Evolutionary conservation across 2,888 invertebrate genomes (phyloP).

Genomic region (Drosophila borborema): DNA sequence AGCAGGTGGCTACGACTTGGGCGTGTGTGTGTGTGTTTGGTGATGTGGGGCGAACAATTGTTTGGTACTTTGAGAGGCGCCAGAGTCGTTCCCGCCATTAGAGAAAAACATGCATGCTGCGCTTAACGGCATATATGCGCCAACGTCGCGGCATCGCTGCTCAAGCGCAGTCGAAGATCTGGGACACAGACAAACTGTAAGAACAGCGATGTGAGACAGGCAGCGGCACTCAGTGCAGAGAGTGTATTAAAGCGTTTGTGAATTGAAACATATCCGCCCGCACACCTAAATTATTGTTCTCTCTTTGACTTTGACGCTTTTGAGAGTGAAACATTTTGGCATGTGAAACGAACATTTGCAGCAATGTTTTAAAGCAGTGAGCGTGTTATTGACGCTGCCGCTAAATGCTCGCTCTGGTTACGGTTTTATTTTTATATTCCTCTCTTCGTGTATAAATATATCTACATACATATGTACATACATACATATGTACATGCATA

Average conservation of each 20-base stretch:
- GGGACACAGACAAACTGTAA: conserved; percentile 54
- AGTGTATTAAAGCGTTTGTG: conserved; percentile 38
- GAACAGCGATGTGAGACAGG: conserved; percentile 27
- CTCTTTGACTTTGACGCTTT: background rate
- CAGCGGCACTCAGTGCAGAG: conserved; percentile 8
- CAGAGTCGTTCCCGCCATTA: conserved; percentile 44
- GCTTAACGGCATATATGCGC: conserved; percentile 52
- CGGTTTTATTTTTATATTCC: conserved; percentile 28
- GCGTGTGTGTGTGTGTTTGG: background rate
- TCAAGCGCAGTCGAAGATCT: conserved; percentile 51
- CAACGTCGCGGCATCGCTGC: conserved; percentile 18
- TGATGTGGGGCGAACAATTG: conserved; percentile 32
- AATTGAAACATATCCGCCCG: conserved; percentile 43
- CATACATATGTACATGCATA: background rate
- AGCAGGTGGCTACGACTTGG: conserved; percentile 51
- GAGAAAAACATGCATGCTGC: conserved; percentile 57
- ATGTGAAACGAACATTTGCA: conserved; percentile 49
- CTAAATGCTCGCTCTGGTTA: conserved; percentile 28
- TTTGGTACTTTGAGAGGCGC: conserved; percentile 51
- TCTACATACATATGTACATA: background rate
- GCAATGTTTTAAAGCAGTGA: conserved; percentile 26
- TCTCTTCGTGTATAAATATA: background rate
- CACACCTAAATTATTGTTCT: conserved; percentile 1
- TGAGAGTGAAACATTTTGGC: conserved; percentile 50
- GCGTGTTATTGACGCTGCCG: conserved; percentile 8